These are phyloP conservation scores for Merops nubicus DNA, from an alignment of 2,113 vertebrate genomes.

Conservation along the genomic window DNA sequence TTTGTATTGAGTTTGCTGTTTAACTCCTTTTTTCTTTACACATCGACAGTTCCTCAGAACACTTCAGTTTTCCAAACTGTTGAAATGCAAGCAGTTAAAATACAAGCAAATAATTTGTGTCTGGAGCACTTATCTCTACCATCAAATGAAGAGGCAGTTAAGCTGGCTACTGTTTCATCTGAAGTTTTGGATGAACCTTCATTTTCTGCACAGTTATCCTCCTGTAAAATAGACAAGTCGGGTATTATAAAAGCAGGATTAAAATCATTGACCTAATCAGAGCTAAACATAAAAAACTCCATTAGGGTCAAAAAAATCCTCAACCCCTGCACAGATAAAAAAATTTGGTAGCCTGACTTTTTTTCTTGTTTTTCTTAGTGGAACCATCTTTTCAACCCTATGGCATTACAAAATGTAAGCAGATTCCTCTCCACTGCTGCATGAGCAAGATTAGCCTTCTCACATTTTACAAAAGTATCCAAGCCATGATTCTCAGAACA, in stretches of 20 bases:
- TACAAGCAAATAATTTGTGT: neutral
- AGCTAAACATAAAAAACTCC: neutral
- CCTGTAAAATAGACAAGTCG: constrained; percentile 45
- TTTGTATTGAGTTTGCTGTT: neutral
- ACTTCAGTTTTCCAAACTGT: neutral
- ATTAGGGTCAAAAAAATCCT: neutral
- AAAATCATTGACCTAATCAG: neutral
- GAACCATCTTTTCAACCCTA: neutral
- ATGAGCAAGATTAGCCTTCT: neutral
- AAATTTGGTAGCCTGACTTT: neutral
- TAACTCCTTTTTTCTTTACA: neutral
- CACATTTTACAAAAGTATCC: neutral
- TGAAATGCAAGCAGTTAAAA: neutral
- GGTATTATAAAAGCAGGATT: neutral
- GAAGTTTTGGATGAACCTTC: neutral
- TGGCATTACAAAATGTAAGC: neutral
- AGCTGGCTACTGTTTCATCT: neutral
- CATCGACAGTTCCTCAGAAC: neutral
- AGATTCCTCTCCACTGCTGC: neutral
- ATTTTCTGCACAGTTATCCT: constrained; percentile 2
- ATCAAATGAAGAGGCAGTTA: constrained; percentile 23
- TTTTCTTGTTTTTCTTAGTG: neutral
- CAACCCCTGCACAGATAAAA: neutral
- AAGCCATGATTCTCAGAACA: neutral
- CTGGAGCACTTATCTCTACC: constrained; percentile 57